phyloP scores from a whole-genome alignment of 2,888 invertebrate genomes.

The Leucania comma region DNA sequence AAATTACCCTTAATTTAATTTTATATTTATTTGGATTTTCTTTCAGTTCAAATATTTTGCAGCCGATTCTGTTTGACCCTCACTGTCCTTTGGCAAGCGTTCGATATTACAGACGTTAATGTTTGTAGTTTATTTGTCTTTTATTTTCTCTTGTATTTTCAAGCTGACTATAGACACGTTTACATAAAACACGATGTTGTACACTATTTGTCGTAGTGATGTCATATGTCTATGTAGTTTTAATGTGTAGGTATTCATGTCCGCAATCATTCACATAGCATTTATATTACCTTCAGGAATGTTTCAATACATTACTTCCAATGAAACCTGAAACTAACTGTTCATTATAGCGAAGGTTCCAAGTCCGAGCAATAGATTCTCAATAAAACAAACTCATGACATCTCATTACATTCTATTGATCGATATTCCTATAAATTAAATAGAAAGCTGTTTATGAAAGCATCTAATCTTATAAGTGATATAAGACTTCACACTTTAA shows the following conservation, averaged over 20 bases:
- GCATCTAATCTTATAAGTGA: conserved; percentile 58
- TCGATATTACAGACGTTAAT: conserved; percentile 40
- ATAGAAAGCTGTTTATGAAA: conserved; percentile 60
- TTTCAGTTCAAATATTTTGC: conserved; percentile 37
- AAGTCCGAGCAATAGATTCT: conserved; percentile 40
- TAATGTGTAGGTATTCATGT: conserved; percentile 9
- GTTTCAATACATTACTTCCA: conserved; percentile 36
- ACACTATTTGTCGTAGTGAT: conserved; percentile 20
- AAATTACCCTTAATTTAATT: conserved; percentile 70
- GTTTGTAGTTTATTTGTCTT: conserved; percentile 26
- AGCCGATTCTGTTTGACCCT: conserved; percentile 27
- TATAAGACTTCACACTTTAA: conserved; percentile 67
- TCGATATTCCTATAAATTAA: conserved; percentile 59
- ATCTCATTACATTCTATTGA: conserved; percentile 47
- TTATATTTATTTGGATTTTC: conserved; percentile 46
- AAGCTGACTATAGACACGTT: neutral
- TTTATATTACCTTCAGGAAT: conserved; percentile 30
- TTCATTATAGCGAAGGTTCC: conserved; percentile 27
- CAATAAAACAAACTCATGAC: conserved; percentile 41
- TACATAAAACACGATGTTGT: conserved; percentile 20
- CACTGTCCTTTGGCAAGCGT: conserved; percentile 41
- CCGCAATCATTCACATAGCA: conserved; percentile 5
- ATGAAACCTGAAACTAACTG: conserved; percentile 41
- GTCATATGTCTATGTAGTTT: neutral
- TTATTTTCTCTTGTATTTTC: conserved; percentile 23